Evolutionary conservation across 2,888 invertebrate genomes (phyloP).

Genomic region (Lepidonotus clava): DNA sequence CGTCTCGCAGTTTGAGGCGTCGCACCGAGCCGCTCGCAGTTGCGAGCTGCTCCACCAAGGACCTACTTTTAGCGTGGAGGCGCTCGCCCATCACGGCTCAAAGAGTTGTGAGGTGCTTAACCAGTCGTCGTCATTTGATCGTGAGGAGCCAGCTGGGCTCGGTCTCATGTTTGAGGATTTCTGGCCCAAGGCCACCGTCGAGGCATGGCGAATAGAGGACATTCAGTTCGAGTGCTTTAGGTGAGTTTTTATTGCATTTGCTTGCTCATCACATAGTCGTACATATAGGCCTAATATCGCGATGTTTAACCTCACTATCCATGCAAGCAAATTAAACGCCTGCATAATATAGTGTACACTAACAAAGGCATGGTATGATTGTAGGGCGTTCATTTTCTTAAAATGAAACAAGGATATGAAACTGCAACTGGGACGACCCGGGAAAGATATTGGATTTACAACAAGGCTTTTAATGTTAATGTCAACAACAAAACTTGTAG

Average conservation of each 20-base stretch:
- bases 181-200: conserved; percentile 41
- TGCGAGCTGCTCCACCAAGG: conserved; percentile 47
- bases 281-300: too few species aligned
- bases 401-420: too few species aligned
- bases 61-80: conserved; percentile 36
- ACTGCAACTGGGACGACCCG: too few species aligned
- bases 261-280: too few species aligned
- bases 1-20: conserved; percentile 43
- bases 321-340: too few species aligned
- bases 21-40: conserved; percentile 33
- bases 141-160: background rate
- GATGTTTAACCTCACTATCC: too few species aligned
- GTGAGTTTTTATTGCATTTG: background rate
- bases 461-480: too few species aligned
- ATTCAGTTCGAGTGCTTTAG: conserved; percentile 42
- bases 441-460: too few species aligned
- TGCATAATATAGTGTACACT: too few species aligned
- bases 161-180: conserved; percentile 43
- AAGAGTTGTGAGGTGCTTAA: conserved; percentile 49
- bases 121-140: conserved; percentile 9
- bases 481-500: too few species aligned
- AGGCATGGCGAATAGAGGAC: conserved; percentile 48
- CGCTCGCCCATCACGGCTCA: background rate
- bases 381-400: too few species aligned
- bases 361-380: too few species aligned